Conservation (phyloP, 2,113 vertebrate species). For the Aleadryas rufinucha region DNA sequence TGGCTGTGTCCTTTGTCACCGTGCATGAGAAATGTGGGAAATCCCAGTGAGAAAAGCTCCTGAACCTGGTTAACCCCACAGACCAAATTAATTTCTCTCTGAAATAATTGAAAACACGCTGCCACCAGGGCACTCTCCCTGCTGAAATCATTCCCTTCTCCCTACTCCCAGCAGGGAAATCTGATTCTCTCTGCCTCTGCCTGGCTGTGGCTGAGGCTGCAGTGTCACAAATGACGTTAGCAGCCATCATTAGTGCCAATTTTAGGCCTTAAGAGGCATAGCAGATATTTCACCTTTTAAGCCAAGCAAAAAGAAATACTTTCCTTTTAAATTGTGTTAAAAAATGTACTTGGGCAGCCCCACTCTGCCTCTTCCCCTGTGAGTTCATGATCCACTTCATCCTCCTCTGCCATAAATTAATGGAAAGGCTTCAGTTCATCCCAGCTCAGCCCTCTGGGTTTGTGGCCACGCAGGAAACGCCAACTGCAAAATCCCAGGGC, state of each 20-base stretch:
- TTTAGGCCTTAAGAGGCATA: neutral
- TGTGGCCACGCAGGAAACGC: neutral
- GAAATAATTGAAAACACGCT: neutral
- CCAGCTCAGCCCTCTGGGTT: neutral
- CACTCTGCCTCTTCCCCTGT: neutral
- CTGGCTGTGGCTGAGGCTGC: neutral
- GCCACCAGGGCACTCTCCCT: neutral
- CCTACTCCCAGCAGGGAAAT: neutral
- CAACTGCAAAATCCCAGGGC: neutral
- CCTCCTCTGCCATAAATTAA: neutral
- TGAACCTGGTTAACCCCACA: neutral
- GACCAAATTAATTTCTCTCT: neutral
- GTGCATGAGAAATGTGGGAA: fast-evolving
- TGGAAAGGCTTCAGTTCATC: neutral
- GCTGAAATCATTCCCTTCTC: neutral
- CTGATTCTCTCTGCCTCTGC: neutral
- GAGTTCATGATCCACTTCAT: neutral
- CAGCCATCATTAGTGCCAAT: neutral
- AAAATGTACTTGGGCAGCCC: neutral
- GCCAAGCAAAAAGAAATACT: neutral
- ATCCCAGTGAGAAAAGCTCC: neutral
- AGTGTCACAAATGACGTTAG: neutral
- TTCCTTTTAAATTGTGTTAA: neutral
- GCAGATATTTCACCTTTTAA: neutral
- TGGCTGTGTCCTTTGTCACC: neutral